Conservation (phyloP, 2,113 vertebrate genomes). For the Ciconia stormi region DNA sequence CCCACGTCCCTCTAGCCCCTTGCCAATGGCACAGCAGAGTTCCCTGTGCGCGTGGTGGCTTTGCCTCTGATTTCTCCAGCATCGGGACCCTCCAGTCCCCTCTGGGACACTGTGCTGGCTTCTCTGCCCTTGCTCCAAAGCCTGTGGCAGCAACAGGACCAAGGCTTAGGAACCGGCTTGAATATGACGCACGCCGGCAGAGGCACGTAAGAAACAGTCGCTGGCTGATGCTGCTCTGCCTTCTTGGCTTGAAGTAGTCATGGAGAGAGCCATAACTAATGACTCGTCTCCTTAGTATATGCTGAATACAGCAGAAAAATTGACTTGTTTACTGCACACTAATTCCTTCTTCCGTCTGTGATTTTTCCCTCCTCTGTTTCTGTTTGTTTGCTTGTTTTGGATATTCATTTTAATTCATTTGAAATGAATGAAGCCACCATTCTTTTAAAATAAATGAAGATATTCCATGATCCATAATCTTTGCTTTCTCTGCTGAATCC, state of each 20-base stretch:
- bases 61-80: background rate
- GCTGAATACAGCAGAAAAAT: background rate
- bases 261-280: background rate
- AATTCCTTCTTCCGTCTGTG: background rate
- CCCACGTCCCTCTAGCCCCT: background rate
- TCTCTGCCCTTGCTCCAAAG: background rate
- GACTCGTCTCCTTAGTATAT: background rate
- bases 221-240: background rate
- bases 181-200: background rate
- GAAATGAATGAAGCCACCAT: background rate
- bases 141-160: background rate
- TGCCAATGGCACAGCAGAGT: background rate
- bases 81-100: accelerated
- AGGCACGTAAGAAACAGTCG: background rate
- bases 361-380: background rate
- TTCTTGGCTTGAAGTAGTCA: background rate
- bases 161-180: background rate
- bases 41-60: background rate
- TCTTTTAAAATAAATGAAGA: background rate
- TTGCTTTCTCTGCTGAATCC: constrained; percentile 63
- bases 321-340: background rate
- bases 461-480: constrained; percentile 25
- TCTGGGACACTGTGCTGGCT: background rate
- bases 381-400: background rate
- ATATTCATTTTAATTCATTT: background rate